These are phyloP conservation scores for Sciurus carolinensis DNA, from an alignment of 2,797 vertebrate species.

Conservation along the genomic window DNA sequence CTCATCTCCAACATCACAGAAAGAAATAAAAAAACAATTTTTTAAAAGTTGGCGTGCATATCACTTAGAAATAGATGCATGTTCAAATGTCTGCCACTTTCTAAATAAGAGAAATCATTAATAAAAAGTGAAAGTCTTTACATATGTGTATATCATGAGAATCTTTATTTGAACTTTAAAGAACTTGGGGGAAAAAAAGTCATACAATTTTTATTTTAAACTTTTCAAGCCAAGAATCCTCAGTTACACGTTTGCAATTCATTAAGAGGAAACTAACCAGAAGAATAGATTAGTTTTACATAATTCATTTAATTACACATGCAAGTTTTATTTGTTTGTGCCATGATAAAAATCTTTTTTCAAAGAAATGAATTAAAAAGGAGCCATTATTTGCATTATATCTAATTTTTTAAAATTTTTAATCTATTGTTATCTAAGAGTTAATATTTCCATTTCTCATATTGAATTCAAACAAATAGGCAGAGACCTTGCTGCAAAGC, in stretches of 20 bases:
- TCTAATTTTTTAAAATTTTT: constrained; percentile 77
- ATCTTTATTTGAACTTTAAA: constrained; percentile 3
- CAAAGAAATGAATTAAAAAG: constrained; percentile 79
- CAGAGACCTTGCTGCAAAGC: constrained; percentile 54
- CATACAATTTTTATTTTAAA: constrained; percentile 42
- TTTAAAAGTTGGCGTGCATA: background rate
- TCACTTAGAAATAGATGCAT: background rate
- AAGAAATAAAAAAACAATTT: background rate
- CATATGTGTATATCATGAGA: background rate
- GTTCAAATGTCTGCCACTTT: background rate
- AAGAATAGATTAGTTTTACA: constrained; percentile 64
- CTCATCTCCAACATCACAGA: background rate
- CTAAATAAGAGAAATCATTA: constrained; percentile 29
- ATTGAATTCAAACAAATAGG: constrained; percentile 47
- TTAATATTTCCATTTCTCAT: constrained; percentile 73
- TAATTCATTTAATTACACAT: constrained; percentile 78
- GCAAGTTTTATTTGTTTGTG: constrained; percentile 76
- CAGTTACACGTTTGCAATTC: constrained; percentile 29
- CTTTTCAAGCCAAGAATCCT: constrained; percentile 33
- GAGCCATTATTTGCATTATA: constrained; percentile 79
- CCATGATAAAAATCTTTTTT: constrained; percentile 79
- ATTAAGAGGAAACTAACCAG: constrained; percentile 69
- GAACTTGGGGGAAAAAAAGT: background rate
- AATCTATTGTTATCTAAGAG: constrained; percentile 73
- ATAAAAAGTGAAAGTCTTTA: background rate